Evolutionary conservation across 2,888 invertebrate species (phyloP), one percentile per base, ranked within the genome.

Genomic region (Patella pellucida): DNA sequence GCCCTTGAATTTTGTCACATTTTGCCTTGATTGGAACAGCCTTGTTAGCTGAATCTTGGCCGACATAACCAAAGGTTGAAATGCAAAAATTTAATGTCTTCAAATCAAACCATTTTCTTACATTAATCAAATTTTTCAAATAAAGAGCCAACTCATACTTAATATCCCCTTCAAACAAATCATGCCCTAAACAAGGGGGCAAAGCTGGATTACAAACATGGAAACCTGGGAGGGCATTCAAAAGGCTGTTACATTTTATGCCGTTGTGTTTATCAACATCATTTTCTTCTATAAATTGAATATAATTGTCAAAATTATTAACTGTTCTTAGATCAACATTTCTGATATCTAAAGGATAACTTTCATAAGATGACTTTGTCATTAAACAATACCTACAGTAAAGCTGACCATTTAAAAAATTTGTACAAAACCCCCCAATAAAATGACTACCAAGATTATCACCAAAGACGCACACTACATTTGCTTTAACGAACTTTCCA

Each of bases 111-210:
- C 73, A 73, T 56, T 73, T 72, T 19, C n/a, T 27, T 19, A 72
- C 62, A 54, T 73, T 54, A 52, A 75, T 56, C 41, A 75, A 75
- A 62, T 75, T 54, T 15, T 75, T 72, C 15, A 75, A 41, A 75
- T 27, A 62, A 23, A 75, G 52, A 19, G 68, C 68, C 52, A 75
- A n/a, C 12, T 75, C 75, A 72, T 67, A 56, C 16, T 62, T 16
- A 62, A 75, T 56, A 5, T 72, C 51, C 15, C 75, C 75, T 68
- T 75, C 75, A 51, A 75, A 75, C 11, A 75, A 41, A 62, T 75
- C 75, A 75, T 75, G 75, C 16, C 72, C 75, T 23, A 75, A 41
- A 52, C 75, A 75, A 54, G 75, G 75, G 23, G 75, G 62, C 16
- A 75, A 51, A 7, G 72, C 75, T 54, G 54, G 54, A 54, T 54